Evolutionary conservation across 2,888 invertebrate species (phyloP), one percentile per base, ranked within the genome.

Genomic region (Scelioninae gen. 1): DNA sequence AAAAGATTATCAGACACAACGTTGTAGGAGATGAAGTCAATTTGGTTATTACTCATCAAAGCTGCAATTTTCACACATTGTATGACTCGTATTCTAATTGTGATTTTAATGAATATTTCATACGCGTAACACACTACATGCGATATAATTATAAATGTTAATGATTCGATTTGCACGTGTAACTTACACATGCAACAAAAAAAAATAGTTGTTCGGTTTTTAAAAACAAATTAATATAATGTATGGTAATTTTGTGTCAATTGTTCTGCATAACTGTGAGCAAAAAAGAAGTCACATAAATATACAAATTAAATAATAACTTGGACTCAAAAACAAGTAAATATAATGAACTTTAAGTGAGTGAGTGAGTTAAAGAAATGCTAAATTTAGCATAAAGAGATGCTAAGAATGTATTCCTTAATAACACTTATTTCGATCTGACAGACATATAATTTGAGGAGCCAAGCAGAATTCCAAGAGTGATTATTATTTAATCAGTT

Each of bases 41-140:
- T 63, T 63, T 63, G 53, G 63, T 63, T 74, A 62, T 63, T 53
- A 74, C 63, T 74, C 63, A 74, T 74, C 45, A 55, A 63, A 74
- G 60, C 51, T 63, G 40, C 55, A 74, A 74, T 74, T 74, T 74
- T 63, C 72, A n/a, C 72, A 45, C 72, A 63, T 74, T 63, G 72
- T 74, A 45, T 40, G 40, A 62, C 49, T 53, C 49, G 71, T 43
- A 72, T 72, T 72, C 60, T 60, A 72, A 58, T 58, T 58, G 69
- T 38, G 60, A 49, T 60, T 51, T 71, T 71, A 51, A 71, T 71
- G 71, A 49, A 71, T 60, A 71, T 71, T 71, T 60, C 60, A 71
- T 60, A 51, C 60, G 43, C 51, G 60, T 71, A 71, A 40, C 55
- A 51, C 55, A 56, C 49, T 68, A 38, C 58, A 49, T 15, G 38